Base-by-base conservation (phyloP, 2,113 vertebrate species). In the Trogon melanurus region DNA sequence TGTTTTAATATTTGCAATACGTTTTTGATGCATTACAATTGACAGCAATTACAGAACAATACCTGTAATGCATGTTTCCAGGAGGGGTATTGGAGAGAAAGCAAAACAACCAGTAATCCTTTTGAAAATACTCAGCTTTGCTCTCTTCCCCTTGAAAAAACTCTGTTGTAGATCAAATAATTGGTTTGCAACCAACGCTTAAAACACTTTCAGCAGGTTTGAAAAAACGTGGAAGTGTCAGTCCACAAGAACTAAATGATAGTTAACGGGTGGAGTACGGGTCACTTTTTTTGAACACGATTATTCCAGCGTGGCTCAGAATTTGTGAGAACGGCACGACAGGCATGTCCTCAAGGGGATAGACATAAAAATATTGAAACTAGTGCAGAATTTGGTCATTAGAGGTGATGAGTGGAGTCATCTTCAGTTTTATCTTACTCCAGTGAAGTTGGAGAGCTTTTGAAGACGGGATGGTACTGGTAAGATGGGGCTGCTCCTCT, bases 101-200 rank as follows among this genome's bases (percentile, higher is more conserved):
- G 26, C 11, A 69, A 76, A 91, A 6, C 34, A 56, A 16, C 25
- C 5, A 19, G 8, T 20, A 25, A 38, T 70, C 75, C 16, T 69
- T 75, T 32, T 10, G 34, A 60, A 79, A 74, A 81, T 25, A 16
- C 32, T n/a, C 58, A 73, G 13, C 14, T 85, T 64, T 62, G 54
- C 15, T 65, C 30, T 23, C 27, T 36, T 1, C 1, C 5, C 54
- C 32, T 3, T 17, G 12, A 29, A 25, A 67, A 56, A 11, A 0
- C 4, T 44, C 10, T 32, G 17, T 25, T 47, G 32, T 8, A 22
- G 76, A 19, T 13, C 10, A 57, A 88, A 51, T 53, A 44, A 73
- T 47, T 20, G 6, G 22, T 36, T 84, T 69, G 26, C 53, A 81
- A 13, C 25, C 21, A 22, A 2, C 36, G 36, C 15, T 41, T 79